Evolutionary conservation across 2,888 invertebrate genomes (phyloP), one percentile per base, ranked within the genome.

Genomic region (Drosophila cognata): DNA sequence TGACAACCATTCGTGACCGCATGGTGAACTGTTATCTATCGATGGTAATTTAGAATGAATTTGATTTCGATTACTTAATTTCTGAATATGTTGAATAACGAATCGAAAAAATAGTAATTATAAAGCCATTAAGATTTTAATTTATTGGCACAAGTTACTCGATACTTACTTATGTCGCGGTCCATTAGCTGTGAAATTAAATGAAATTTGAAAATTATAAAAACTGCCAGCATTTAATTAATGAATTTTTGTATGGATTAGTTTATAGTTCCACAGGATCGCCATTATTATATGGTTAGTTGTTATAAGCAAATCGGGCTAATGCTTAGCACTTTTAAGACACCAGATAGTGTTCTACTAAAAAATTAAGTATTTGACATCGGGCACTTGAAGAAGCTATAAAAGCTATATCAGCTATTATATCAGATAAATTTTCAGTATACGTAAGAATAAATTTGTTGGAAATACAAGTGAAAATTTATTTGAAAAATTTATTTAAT

Each of bases 231-330:
- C 13, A 43, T 21, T 43, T 13, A 21, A 46, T 16, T 25, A 8
- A 25, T 25, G 21, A 2, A 4, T 16, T 25, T 68, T 43, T 13
- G 11, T 2, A 16, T 56, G 2, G 1, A 65, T 6, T 6, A 79
- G 56, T 13, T 29, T 21, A 33, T 74, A 74, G 3, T 69, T 71
- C 68, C 74, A 64, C 0, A 82, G 3, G 5, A 79, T n/a, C 25
- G 65, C 55, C 63, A 74, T 69, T n/a, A 74, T 52, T 52, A 29
- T 8, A 79, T 21, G 1, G 16, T 57, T 0, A 79, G 10, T 29
- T 69, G 60, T 46, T 65, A 79, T 7, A 48, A 28, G 7, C 75
- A 75, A 16, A 51, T 1, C 0, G 70, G 61, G 36, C 72, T 75
- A 18, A 71, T 3, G 0, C 10, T 29, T 6, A 71, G 71, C 41